Evolutionary conservation across 2,888 invertebrate species (phyloP).

Genomic region (Odontocolon sp.): DNA sequence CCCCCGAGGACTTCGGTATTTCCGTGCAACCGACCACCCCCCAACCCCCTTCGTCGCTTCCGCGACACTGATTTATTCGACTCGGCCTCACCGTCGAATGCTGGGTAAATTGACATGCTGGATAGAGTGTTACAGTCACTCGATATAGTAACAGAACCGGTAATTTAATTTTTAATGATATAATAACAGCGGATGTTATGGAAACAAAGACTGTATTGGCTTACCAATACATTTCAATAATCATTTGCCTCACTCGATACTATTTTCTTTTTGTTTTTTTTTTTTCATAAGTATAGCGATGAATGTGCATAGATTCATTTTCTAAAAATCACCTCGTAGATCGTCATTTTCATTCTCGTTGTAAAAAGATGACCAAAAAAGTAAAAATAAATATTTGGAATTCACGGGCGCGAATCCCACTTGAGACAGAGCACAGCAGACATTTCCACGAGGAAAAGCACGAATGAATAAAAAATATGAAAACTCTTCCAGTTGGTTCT

Average conservation of each 20-base stretch:
- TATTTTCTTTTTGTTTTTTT: too few species aligned
- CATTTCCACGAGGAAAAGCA: neutral
- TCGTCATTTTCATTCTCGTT: too few species aligned
- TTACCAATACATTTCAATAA: too few species aligned
- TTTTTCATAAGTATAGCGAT: too few species aligned
- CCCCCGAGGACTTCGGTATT: neutral
- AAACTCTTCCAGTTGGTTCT: neutral
- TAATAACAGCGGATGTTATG: neutral
- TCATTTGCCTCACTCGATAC: too few species aligned
- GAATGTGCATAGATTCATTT: too few species aligned
- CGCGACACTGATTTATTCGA: constrained; percentile 27
- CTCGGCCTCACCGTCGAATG: neutral
- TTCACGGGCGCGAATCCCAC: too few species aligned
- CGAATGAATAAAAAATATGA: constrained; percentile 18
- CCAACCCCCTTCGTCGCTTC: neutral
- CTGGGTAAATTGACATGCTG: constrained; percentile 13
- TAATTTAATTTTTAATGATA: neutral
- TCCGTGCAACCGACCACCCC: neutral
- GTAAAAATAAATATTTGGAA: neutral
- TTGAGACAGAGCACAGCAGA: neutral
- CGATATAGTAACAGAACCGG: neutral
- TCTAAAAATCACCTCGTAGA: too few species aligned
- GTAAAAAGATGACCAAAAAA: neutral
- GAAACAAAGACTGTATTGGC: too few species aligned
- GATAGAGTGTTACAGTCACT: neutral